Conservation (phyloP, 2,797 vertebrate genomes). For the Acestrorhynchus altus region DNA sequence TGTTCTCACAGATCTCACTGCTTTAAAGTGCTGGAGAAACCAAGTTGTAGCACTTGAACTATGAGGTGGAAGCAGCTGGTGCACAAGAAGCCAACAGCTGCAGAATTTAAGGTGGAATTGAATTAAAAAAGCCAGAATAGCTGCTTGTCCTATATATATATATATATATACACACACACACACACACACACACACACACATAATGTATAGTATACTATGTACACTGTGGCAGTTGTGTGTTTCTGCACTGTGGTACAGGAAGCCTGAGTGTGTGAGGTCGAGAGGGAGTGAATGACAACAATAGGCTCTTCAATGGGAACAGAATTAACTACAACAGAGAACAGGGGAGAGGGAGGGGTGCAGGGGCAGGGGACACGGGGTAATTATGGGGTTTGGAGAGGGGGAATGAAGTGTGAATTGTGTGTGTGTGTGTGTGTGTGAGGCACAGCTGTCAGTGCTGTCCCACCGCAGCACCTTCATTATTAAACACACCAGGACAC, state of each 20-base stretch:
- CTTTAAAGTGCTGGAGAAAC: too few species aligned
- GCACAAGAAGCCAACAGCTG: too few species aligned
- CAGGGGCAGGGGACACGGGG: conserved; percentile 34
- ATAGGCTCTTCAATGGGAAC: conserved; percentile 26
- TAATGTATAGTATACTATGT: too few species aligned
- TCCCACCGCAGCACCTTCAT: not conserved
- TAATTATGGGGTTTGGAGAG: conserved; percentile 47
- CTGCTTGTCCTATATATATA: too few species aligned
- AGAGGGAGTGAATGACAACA: conserved; percentile 28
- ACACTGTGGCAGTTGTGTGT: conserved; percentile 25
- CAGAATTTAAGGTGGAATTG: too few species aligned
- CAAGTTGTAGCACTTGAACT: too few species aligned
- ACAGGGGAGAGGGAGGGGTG: not conserved
- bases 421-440: conserved; percentile 6
- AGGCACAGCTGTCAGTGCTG: conserved; percentile 45
- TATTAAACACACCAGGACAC: conserved; percentile 40
- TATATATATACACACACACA: too few species aligned
- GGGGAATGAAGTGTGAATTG: not conserved
- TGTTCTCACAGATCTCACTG: too few species aligned
- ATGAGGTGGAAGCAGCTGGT: too few species aligned
- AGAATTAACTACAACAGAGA: conserved; percentile 41
- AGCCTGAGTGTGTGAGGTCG: conserved; percentile 7
- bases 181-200: too few species aligned
- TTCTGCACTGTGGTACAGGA: not conserved
- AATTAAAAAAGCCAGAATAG: too few species aligned